Evolutionary conservation across 2,888 invertebrate species (phyloP), one percentile per base, ranked within the genome.

Genomic region (Thumatha senex): DNA sequence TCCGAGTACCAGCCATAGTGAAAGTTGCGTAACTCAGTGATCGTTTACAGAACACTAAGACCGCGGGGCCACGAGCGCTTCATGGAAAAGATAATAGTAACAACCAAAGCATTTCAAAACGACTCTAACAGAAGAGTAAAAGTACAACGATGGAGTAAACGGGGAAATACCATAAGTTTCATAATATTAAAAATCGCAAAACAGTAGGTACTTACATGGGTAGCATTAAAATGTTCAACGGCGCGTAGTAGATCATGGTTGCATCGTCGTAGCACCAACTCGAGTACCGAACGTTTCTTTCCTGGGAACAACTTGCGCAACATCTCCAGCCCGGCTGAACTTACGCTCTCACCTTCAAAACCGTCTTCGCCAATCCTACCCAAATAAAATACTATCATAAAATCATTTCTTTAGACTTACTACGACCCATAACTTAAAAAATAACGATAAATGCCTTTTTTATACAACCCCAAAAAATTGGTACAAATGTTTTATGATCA

Each of bases 231-330:
- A 73, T 97, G 97, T 77, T 98, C 97, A 47, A 98, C 97, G 7
- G 98, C 96, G 67, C 96, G 96, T 11, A 98, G 93, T 42, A 98
- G 86, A 78, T 99, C 98, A 63, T 98, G 96, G 76, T 97, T 97
- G 81, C 98, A 98, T 33, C 98, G 94, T 62, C 97, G 96, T 40
- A 98, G 89, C n/a, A 98, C 97, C 63, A 98, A 88, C 78, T 98
- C 98, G 45, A 99, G 86, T 0, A 98, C 97, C 0, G 97, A 94
- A 1, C 96, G 92, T 78, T 97, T 97, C 71, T 97, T 96, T 70
- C 96, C 96, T 0, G 98, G 98, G 78, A 98, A 99, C 33, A 99
- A 89, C 63, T 97, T 95, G 10, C 95, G 93, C 38, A 99, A 89
- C 92, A 98, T 97, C 68, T 98, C 98, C 72, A 96, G 86, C 48